Evolutionary conservation across 2,797 vertebrate genomes (phyloP).

Genomic region (Leptoclinus maculatus): DNA sequence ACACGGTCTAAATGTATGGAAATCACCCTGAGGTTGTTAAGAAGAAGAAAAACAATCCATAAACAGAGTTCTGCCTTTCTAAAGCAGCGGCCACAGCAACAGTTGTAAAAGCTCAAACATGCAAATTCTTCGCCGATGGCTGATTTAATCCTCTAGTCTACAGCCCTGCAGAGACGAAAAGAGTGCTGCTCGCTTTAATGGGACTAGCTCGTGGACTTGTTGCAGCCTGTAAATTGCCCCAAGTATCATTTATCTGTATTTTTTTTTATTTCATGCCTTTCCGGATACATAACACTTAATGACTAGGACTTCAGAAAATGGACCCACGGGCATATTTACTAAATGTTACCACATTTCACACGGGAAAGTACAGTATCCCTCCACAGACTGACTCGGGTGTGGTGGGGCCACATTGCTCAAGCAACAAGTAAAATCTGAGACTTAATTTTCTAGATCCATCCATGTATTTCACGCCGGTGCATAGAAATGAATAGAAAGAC

Average conservation of each 20-base stretch:
- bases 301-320: background rate
- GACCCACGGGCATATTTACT: background rate
- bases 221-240: slow-evolving; percentile 33
- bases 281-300: background rate
- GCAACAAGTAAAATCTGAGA: background rate
- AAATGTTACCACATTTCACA: background rate
- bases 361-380: background rate
- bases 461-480: slow-evolving; percentile 7
- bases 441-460: background rate
- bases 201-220: slow-evolving; percentile 25
- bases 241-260: slow-evolving; percentile 20
- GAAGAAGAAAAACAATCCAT: background rate
- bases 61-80: slow-evolving; percentile 18
- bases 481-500: background rate
- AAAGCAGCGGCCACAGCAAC: slow-evolving; percentile 59
- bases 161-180: slow-evolving; percentile 36
- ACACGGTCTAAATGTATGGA: slow-evolving; percentile 21
- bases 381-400: background rate
- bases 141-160: slow-evolving; percentile 47
- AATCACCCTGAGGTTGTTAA: slow-evolving; percentile 14
- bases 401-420: background rate
- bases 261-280: background rate
- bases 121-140: slow-evolving; percentile 58
- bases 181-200: slow-evolving; percentile 6
- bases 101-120: slow-evolving; percentile 68